Evolutionary conservation across 2,797 vertebrate species (phyloP), one percentile per base, ranked within the genome.

Genomic region (Sciurus vulgaris): DNA sequence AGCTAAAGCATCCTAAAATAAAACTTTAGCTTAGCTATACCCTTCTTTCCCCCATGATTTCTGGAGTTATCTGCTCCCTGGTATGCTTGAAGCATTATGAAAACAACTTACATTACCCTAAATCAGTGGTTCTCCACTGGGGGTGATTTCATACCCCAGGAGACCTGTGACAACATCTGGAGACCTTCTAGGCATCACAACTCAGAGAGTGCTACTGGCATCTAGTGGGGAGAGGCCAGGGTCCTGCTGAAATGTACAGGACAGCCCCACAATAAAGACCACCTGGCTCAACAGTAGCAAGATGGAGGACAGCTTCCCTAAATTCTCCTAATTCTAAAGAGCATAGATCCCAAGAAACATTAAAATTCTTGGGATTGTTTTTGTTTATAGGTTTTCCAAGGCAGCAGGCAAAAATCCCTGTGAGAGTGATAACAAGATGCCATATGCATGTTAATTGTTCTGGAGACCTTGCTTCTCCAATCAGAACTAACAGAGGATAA

Each of bases 1-100:
- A 96, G 94, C 90, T 92, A 79, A 95, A 94, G 79, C 56, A 47
- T 67, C 35, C 51, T 89, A 93, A 97, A 92, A 96, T 78, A 35
- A 77, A 92, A 7, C 70, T 10, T 89, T 78, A 82, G 63, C 59
- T 69, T 72, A 49, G 41, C 78, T 76, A 65, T 41, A 7, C 47
- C 28, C 41, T 72, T 63, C 49, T 41, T 24, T 65, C 86, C 85
- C 83, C 47, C 0, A 0, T 56, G 95, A 93, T 90, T 89, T 94
- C 79, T 24, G 38, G 15, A 97, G 70, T 94, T 95, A 67, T 51
- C 91, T 84, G 41, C 49, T 72, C 0, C 1, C 73, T 13, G n/a
- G 4, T 38, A 79, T 67, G 94, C 79, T 59, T 77, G 87, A 44
- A 65, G 65, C 56, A 83, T 82, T 82, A 82, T 47, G 81, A 28